Evolutionary conservation across 2,888 invertebrate genomes (phyloP).

Genomic region (Cremastobaeus sp.): DNA sequence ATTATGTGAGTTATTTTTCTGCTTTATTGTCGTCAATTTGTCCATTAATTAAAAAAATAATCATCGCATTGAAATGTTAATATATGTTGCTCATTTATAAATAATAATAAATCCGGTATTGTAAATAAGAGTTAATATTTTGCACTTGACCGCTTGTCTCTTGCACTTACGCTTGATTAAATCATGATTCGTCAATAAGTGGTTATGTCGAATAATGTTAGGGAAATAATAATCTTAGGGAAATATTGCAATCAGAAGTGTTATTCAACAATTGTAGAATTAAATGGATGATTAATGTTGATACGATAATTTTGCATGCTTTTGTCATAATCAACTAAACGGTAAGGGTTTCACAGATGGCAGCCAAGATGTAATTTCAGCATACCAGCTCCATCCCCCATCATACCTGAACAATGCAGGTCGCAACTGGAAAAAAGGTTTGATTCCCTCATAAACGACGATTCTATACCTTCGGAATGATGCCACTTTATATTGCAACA

Average conservation of each 20-base stretch:
- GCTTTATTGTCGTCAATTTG: slow-evolving; percentile 7
- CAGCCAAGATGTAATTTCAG: slow-evolving; percentile 75
- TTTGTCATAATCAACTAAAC: slow-evolving; percentile 73
- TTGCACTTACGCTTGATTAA: slow-evolving; percentile 34
- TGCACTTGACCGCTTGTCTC: slow-evolving; percentile 30
- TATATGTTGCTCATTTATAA: too few relatives aligned
- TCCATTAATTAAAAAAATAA: too few relatives aligned
- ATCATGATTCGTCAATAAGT: slow-evolving; percentile 7
- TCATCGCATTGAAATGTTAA: too few relatives aligned
- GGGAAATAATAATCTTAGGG: slow-evolving; percentile 3
- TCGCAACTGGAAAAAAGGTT: slow-evolving; percentile 77
- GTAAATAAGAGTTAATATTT: slow-evolving; percentile 42
- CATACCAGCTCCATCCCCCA: slow-evolving; percentile 76
- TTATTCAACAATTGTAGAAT: background rate
- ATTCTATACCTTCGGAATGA: slow-evolving; percentile 23
- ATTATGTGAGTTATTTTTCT: slow-evolving; percentile 70
- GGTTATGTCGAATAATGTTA: too few relatives aligned
- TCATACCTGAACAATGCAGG: slow-evolving; percentile 75
- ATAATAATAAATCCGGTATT: background rate
- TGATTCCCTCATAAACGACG: slow-evolving; percentile 67
- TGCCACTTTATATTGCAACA: slow-evolving; percentile 20
- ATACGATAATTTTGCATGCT: slow-evolving; percentile 46
- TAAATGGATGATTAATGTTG: slow-evolving; percentile 6
- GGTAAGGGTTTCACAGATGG: slow-evolving; percentile 76
- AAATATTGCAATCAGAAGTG: background rate